phyloP scores from a whole-genome alignment of 2,113 vertebrate genomes.

The Mionectes macconnelli region DNA sequence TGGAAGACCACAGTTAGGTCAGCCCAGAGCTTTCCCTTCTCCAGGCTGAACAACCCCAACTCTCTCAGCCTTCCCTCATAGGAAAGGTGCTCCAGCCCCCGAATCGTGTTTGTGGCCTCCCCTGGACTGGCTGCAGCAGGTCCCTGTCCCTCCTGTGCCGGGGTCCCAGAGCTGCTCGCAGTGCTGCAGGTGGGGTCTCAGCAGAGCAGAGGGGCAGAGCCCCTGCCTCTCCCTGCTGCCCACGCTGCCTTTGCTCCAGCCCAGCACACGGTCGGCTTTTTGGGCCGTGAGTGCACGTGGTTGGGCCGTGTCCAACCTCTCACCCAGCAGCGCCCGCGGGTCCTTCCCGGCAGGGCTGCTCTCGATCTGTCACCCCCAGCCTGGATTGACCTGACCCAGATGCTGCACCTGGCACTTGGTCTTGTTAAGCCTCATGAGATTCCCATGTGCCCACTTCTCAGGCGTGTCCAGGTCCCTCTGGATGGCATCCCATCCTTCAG shows the following conservation, averaged over 20 bases:
- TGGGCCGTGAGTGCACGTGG: neutral
- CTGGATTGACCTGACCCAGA: neutral
- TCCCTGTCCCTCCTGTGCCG: neutral
- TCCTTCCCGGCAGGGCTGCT: neutral
- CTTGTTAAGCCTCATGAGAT: neutral
- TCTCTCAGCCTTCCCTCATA: neutral
- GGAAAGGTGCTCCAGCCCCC: neutral
- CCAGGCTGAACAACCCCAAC: neutral
- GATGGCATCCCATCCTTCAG: neutral
- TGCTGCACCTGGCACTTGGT: neutral
- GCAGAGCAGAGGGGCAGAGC: neutral
- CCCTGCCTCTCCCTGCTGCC: neutral
- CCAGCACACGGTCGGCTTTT: neutral
- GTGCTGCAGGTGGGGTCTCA: neutral
- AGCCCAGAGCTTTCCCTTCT: neutral
- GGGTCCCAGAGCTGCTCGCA: neutral
- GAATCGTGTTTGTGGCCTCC: neutral
- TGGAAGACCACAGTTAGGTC: neutral
- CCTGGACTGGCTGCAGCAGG: fast-evolving
- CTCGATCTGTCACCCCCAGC: neutral
- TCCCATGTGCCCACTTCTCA: neutral
- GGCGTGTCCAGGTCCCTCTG: neutral
- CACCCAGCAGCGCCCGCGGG: neutral
- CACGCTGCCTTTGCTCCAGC: neutral
- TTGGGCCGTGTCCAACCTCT: neutral